Evolutionary conservation across 1,140 invertebrate species (phyloP), one percentile per base, ranked within the genome.

Genomic region (Pseudoatta argentina): DNA sequence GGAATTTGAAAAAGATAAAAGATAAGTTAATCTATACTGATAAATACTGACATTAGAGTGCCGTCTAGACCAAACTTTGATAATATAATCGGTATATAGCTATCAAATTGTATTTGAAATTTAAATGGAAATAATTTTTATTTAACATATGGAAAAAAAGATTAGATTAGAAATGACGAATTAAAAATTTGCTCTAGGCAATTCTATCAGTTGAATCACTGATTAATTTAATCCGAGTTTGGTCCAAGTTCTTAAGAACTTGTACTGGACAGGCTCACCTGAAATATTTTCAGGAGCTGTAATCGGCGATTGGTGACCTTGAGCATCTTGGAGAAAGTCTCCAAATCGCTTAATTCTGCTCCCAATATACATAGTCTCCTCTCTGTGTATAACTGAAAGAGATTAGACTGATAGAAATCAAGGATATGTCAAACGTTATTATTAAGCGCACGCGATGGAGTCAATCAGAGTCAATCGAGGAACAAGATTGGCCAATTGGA

Each of bases 301-400:
- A 96, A 95, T 89, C 97, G 96, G 86, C 97, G 96, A 82, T 96
- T 96, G 91, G 96, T 96, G 75, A 97, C 96, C 87, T 96, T 97
- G 55, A 98, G 93, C 90, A 98, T 96, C 89, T 96, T 95, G 87
- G 96, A 95, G 94, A 98, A 97, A 51, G 97, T 96, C 73, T 97
- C 96, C 88, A 98, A 91, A 93, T 98, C 96, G 63, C 96, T 96
- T 85, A 98, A 96, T 95, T 98, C 97, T 44, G 95, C 92, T 59
- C 95, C 95, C 24, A 97, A 93, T 34, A 97, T 94, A 88, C 96
- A 97, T 87, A 97, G 94, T 85, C 95, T 93, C 88, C 96, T 96
- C 87, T 97, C 96, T 89, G 96, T 95, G 72, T 96, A 96, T 94
- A 97, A 96, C 97, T 97, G 93, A 67, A 95, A 94, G 55, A 12